phyloP scores from a whole-genome alignment of 1,140 invertebrate genomes.

The Lepidurus packardi region DNA sequence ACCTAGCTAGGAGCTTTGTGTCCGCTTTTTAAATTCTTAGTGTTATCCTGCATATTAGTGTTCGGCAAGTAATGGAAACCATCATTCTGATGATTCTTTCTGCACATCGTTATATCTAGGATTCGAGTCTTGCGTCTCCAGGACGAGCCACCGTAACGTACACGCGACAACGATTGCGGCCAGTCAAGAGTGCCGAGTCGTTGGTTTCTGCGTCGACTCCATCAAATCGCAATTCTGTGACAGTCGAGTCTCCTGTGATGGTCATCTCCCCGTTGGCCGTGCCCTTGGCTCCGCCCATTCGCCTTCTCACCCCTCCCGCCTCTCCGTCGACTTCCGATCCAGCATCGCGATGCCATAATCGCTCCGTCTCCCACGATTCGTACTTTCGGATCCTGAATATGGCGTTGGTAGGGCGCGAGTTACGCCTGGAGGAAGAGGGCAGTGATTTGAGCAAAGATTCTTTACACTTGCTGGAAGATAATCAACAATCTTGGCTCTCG shows the following conservation, averaged over 20 bases:
- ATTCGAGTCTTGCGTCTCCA: conserved; percentile 30
- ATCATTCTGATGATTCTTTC: too few species aligned
- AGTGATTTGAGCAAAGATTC: conserved; percentile 7
- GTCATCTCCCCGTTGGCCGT: conserved; percentile 28
- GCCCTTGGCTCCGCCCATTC: conserved; percentile 11
- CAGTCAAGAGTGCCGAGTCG: conserved; percentile 65
- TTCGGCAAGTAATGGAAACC: too few species aligned
- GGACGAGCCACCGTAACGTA: conserved; percentile 29
- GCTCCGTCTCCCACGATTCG: conserved; percentile 84
- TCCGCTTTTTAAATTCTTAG: too few species aligned
- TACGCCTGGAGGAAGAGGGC: background rate
- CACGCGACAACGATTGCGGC: conserved; percentile 52
- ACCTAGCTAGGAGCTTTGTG: too few species aligned
- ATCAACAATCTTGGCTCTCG: conserved; percentile 29
- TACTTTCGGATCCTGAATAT: conserved; percentile 60
- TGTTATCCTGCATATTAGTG: too few species aligned
- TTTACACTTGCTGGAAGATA: conserved; percentile 24
- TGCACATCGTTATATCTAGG: background rate
- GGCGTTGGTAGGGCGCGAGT: conserved; percentile 24
- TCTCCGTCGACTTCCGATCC: conserved; percentile 10
- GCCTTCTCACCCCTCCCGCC: conserved; percentile 16
- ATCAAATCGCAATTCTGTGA: conserved; percentile 40
- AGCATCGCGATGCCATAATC: conserved; percentile 41
- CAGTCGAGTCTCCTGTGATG: conserved; percentile 25
- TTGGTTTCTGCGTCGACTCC: conserved; percentile 48